phyloP scores from a whole-genome alignment of 1,140 invertebrate genomes.

The Procambarus virginalis region DNA sequence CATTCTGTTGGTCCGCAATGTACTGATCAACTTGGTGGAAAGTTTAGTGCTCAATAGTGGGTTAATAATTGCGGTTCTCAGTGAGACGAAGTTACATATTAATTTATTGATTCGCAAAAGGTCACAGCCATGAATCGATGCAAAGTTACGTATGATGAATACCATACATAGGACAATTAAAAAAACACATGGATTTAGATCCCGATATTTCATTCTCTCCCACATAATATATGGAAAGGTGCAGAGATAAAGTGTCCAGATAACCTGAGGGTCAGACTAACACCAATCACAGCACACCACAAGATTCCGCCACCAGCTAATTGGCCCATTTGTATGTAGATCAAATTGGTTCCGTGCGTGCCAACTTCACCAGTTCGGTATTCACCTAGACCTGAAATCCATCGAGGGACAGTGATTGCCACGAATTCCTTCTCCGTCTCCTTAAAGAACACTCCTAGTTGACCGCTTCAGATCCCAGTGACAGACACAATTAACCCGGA shows the following conservation, averaged over 20 bases:
- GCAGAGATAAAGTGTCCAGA: background rate
- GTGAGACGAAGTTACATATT: too few species aligned
- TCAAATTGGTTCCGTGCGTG: background rate
- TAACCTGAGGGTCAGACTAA: background rate
- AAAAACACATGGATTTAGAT: too few species aligned
- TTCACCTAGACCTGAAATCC: background rate
- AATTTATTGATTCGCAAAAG: too few species aligned
- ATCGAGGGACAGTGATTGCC: background rate
- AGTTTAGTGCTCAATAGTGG: too few species aligned
- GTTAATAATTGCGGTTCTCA: too few species aligned
- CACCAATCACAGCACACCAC: background rate
- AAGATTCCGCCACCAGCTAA: background rate
- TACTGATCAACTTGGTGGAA: too few species aligned
- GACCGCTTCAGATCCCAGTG: background rate
- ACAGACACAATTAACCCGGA: background rate
- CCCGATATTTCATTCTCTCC: too few species aligned
- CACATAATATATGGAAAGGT: background rate
- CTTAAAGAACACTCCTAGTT: background rate
- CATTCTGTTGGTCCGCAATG: background rate
- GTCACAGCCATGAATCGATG: too few species aligned
- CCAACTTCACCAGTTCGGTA: background rate
- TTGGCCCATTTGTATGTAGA: constrained; percentile 8
- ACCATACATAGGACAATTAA: too few species aligned
- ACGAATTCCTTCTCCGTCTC: background rate
- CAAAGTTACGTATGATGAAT: too few species aligned